These are phyloP conservation scores for Antechinus stuartii DNA, from an alignment of 2,113 vertebrate genomes.

Conservation along the genomic window DNA sequence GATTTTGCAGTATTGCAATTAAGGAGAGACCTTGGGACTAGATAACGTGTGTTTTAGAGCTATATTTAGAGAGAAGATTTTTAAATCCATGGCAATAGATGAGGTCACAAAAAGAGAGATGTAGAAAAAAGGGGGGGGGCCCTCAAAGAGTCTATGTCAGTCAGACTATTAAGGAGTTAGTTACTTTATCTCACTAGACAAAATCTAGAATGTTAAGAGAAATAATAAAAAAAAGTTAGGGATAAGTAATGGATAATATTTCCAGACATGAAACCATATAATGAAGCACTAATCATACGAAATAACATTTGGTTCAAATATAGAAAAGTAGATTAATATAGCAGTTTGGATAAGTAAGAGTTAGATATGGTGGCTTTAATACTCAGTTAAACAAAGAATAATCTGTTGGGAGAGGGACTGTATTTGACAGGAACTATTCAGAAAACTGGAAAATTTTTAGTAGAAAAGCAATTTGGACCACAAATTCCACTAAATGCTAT, in stretches of 20 bases:
- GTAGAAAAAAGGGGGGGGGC: no score
- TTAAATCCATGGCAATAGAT: no score
- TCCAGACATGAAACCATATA: neutral
- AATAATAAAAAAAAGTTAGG: neutral
- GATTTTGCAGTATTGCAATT: no score
- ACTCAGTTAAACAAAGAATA: neutral
- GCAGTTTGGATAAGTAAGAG: neutral
- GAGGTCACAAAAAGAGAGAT: no score
- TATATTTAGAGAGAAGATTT: no score
- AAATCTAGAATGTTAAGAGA: neutral
- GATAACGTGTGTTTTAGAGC: no score
- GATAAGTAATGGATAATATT: neutral
- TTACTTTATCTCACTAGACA: neutral
- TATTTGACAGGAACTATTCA: neutral
- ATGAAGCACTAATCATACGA: no score
- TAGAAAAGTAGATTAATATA: neutral
- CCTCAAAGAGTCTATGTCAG: neutral
- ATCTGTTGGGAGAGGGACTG: neutral
- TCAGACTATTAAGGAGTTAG: neutral
- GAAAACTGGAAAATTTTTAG: neutral
- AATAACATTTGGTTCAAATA: neutral
- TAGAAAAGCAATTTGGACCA: neutral
- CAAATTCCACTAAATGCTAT: neutral
- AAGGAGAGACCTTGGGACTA: no score
- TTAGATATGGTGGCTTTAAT: neutral